phyloP scores from a whole-genome alignment of 2,113 vertebrate species.

The Gila orcuttii region DNA sequence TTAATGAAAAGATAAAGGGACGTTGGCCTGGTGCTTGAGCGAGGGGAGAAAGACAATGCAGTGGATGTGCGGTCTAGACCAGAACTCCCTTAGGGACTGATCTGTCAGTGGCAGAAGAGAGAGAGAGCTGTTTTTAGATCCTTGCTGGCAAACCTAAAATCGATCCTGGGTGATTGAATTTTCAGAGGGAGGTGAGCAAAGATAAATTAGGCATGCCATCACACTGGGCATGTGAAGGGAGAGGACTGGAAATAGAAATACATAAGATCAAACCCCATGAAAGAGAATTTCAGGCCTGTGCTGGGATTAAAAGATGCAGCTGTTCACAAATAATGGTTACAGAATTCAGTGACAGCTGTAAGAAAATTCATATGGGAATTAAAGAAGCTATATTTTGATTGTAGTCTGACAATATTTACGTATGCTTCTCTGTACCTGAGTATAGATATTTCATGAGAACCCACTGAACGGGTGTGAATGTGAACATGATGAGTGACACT shows the following conservation, averaged over 20 bases:
- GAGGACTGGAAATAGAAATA: conserved; percentile 25
- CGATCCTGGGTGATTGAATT: conserved; percentile 53
- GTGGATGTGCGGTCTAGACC: conserved; percentile 32
- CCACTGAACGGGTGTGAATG: conserved; percentile 4
- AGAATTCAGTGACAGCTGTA: conserved; percentile 21
- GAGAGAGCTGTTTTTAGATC: conserved; percentile 53
- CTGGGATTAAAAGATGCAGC: conserved; percentile 8
- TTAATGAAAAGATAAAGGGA: conserved; percentile 46
- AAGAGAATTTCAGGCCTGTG: conserved; percentile 5
- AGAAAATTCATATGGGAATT: background rate
- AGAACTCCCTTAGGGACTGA: conserved; percentile 18
- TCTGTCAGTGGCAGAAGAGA: conserved; percentile 46
- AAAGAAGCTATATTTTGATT: background rate
- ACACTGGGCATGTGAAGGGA: conserved; percentile 34
- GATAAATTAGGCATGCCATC: conserved; percentile 56
- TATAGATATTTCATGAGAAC: background rate
- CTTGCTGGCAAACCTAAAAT: conserved; percentile 41
- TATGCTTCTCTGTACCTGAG: conserved; percentile 8
- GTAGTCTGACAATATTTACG: background rate
- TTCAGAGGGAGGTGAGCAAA: conserved; percentile 50
- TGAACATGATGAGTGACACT: conserved; percentile 21
- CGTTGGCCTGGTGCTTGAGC: conserved; percentile 24
- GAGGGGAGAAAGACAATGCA: conserved; percentile 1
- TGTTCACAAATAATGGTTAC: background rate
- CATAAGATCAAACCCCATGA: conserved; percentile 17